Conservation (phyloP, 2,113 vertebrate genomes). For the Machaerirhynchus nigripectus region DNA sequence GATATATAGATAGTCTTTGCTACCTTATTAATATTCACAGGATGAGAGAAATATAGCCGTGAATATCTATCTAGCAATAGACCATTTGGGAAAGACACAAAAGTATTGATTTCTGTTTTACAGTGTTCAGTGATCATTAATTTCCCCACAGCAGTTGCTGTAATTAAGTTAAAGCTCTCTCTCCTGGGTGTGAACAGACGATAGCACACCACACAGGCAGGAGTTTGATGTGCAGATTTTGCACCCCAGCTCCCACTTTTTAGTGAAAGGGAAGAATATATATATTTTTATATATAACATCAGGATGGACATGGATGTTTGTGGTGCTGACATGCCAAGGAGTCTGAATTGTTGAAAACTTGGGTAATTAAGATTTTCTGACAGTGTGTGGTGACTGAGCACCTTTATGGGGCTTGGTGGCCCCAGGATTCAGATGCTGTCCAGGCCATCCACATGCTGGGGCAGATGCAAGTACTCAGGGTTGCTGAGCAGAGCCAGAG, state of each 20-base stretch:
- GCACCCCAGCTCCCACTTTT: background rate
- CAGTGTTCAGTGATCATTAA: background rate
- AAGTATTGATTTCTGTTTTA: slow-evolving; percentile 35
- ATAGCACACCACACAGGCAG: background rate
- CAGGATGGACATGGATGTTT: background rate
- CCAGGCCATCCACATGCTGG: background rate
- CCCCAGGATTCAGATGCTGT: background rate
- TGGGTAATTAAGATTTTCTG: background rate
- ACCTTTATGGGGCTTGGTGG: background rate
- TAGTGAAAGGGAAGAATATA: background rate
- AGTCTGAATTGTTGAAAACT: background rate
- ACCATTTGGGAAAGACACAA: background rate
- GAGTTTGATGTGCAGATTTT: background rate
- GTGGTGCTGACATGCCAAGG: background rate
- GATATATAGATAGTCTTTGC: background rate
- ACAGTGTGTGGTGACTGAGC: background rate
- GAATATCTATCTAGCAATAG: background rate
- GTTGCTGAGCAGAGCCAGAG: background rate
- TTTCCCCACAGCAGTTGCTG: background rate
- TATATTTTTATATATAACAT: too few relatives aligned
- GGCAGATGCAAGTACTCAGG: background rate
- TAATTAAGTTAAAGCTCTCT: background rate
- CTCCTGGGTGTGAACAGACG: background rate
- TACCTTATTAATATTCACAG: slow-evolving; percentile 19
- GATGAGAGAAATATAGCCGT: background rate